Evolutionary conservation across 2,797 vertebrate species (phyloP), one percentile per base, ranked within the genome.

Genomic region (Adelosebastes latens): DNA sequence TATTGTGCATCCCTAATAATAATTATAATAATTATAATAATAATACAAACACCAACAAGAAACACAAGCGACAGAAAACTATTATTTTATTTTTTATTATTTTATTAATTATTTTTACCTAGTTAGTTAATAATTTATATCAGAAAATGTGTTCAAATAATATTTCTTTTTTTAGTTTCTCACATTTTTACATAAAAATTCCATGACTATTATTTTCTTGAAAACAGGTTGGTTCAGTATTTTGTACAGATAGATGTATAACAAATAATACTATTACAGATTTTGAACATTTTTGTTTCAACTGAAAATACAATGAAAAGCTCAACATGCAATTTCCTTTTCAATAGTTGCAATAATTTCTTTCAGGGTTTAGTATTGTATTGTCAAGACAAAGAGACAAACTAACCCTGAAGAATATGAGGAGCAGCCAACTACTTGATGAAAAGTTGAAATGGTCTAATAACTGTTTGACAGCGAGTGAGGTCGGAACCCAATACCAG

Each of bases 361-460:
- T 24, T 72, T 42, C 29, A 2, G 4, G 25, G 9, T 58, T 73
- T 42, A 39, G 2, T 31, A 31, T 55, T 66, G 22, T 39, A 13
- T 66, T 49, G 18, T 46, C 4, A n/a, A 42, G 27, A 31, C 29
- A 71, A 22, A 1, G 4, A 70, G 16, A 65, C 2, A 64, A 20
- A 52, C 52, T 49, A 22, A 5, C 25, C 10, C 12, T 9, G 24
- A 71, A 73, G 31, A 60, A 39, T 1, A 60, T 3, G 4, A 75
- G 64, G 10, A 78, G 12, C 36, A 55, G 27, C 14, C 29, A 46
- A 53, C 25, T 24, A 32, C 16, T 71, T 27, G 25, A 72, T 75
- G 42, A 25, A 67, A 74, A 32, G 18, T 49, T n/a, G 31, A 24
- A 49, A 76, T 52, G 4, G 6, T 83, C 18, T 59, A 81, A 85